Conservation (phyloP, 1,140 invertebrate species). For the Drosophila asahinai region DNA sequence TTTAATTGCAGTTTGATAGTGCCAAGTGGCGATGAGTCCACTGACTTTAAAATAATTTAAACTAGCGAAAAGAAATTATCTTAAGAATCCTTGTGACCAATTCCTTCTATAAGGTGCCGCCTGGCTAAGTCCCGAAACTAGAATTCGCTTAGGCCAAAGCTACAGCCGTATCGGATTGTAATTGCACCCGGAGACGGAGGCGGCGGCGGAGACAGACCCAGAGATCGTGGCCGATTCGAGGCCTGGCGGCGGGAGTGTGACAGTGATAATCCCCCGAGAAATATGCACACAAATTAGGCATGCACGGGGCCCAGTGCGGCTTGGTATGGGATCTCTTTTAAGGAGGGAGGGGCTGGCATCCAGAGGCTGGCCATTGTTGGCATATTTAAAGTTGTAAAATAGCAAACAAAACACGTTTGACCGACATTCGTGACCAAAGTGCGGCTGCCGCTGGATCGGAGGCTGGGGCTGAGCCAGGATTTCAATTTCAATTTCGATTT, state of each 20-base stretch:
- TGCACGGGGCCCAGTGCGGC: slow-evolving; percentile 36
- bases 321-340: neutral
- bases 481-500: slow-evolving; percentile 81
- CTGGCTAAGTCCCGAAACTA: slow-evolving; percentile 38
- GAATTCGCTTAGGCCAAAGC: slow-evolving; percentile 41
- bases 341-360: neutral
- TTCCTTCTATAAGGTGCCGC: neutral
- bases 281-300: slow-evolving; percentile 83
- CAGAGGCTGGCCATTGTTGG: slow-evolving; percentile 68
- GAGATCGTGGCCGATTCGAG: slow-evolving; percentile 34
- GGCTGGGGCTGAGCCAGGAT: slow-evolving; percentile 55
- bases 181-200: slow-evolving; percentile 12
- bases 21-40: too few relatives aligned
- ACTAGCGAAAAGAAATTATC: too few relatives aligned
- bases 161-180: slow-evolving; percentile 47
- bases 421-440: slow-evolving; percentile 83
- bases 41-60: too few relatives aligned
- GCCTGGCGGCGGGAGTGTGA: slow-evolving; percentile 39
- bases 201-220: slow-evolving; percentile 1
- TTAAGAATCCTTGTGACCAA: too few relatives aligned
- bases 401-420: slow-evolving; percentile 82
- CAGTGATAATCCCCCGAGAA: slow-evolving; percentile 77
- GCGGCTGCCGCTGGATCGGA: slow-evolving; percentile 53
- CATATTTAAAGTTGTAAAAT: slow-evolving; percentile 84
- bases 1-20: slow-evolving; percentile 5